These are phyloP conservation scores for Butastur rufipennis DNA, from an alignment of 2,113 vertebrate genomes.

Conservation along the genomic window DNA sequence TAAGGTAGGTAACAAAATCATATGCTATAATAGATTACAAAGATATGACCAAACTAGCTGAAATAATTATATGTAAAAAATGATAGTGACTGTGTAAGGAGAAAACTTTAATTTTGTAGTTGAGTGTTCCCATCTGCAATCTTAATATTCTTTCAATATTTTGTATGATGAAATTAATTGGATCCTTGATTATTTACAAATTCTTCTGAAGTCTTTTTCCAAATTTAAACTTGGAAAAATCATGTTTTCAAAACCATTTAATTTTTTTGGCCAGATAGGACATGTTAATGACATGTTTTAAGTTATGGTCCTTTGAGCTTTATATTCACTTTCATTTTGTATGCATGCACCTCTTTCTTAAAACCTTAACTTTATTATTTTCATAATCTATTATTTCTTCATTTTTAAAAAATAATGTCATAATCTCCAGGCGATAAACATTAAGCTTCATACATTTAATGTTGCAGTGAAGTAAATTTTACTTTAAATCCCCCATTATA, in stretches of 20 bases:
- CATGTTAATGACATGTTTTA: background rate
- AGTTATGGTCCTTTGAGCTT: background rate
- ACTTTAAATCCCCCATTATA: background rate
- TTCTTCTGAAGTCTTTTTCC: background rate
- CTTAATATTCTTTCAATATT: background rate
- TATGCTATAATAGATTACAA: background rate
- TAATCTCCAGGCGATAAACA: background rate
- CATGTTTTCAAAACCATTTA: background rate
- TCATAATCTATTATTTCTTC: background rate
- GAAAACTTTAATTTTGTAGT: background rate
- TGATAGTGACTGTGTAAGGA: background rate
- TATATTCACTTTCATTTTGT: background rate
- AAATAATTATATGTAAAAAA: background rate
- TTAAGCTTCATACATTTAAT: background rate
- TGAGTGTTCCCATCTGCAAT: background rate
- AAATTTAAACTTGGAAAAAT: background rate
- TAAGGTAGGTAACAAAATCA: background rate
- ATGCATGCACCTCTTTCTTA: background rate
- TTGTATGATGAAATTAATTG: background rate
- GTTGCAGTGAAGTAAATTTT: background rate
- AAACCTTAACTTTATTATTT: background rate
- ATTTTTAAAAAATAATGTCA: background rate
- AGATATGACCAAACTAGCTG: background rate
- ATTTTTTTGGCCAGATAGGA: background rate
- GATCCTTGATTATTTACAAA: background rate